Conservation (phyloP, 2,113 vertebrate species). For the Mobula birostris region DNA sequence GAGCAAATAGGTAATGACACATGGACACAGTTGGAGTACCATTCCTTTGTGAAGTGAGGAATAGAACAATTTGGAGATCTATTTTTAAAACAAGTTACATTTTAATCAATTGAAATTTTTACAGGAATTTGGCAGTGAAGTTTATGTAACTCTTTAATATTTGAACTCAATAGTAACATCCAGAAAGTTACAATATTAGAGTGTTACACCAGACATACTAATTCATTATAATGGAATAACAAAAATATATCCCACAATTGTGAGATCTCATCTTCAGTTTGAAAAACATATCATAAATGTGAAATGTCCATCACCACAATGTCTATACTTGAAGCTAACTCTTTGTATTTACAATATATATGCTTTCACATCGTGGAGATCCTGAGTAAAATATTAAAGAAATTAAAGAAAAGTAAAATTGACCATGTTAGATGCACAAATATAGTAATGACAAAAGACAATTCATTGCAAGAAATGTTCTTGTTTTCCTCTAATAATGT, state of each 20-base stretch:
- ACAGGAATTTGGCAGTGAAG: slow-evolving; percentile 33
- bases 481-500: not conserved
- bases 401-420: not conserved
- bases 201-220: not conserved
- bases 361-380: not conserved
- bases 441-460: not conserved
- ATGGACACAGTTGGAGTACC: not conserved
- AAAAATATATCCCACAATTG: slow-evolving; percentile 6
- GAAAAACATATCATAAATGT: not conserved
- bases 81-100: not conserved
- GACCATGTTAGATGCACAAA: not conserved
- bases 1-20: not conserved
- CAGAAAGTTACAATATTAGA: not conserved
- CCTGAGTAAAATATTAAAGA: not conserved
- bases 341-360: not conserved
- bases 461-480: not conserved
- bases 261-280: not conserved
- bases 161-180: not conserved
- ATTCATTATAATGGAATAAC: not conserved
- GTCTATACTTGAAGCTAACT: not conserved
- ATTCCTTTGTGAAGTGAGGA: not conserved
- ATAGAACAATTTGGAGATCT: not conserved
- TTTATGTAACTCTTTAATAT: not conserved
- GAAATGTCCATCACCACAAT: slow-evolving; percentile 31
- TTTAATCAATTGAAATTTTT: slow-evolving; percentile 22